Evolutionary conservation across 23 tunicate genomes (phyloP).

Genomic region (Clavelina lepadiformis): DNA sequence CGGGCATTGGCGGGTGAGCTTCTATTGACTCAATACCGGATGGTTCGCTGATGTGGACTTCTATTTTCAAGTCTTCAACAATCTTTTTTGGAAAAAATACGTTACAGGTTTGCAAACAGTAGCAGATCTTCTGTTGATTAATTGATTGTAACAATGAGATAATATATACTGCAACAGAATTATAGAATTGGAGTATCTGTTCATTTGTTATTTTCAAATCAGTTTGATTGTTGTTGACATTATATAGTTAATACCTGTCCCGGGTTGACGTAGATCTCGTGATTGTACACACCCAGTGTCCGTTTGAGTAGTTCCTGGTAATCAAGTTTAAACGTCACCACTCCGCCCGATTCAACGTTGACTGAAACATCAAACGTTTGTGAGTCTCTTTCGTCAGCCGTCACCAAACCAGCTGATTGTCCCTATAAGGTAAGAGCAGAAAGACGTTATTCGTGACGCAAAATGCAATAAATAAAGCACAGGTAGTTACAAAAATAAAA

Average conservation of each 20-base stretch:
- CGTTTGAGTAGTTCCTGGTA: slow-evolving; percentile 66
- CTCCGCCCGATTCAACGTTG: slow-evolving; percentile 48
- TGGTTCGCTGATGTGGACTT: slow-evolving; percentile 28
- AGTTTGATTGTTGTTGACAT: too few relatives aligned
- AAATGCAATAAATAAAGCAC: background rate
- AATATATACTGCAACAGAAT: too few relatives aligned
- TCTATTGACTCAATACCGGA: slow-evolving; percentile 23
- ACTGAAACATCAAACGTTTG: slow-evolving; percentile 75
- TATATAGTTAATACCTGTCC: slow-evolving; percentile 90
- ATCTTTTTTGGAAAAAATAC: slow-evolving; percentile 17
- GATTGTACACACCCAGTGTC: slow-evolving; percentile 46
- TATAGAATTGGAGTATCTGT: too few relatives aligned
- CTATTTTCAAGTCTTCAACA: slow-evolving; percentile 36
- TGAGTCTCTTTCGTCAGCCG: slow-evolving; percentile 45
- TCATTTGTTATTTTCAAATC: too few relatives aligned
- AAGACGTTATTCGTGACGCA: background rate
- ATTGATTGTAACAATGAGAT: too few relatives aligned
- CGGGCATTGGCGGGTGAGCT: slow-evolving; percentile 8
- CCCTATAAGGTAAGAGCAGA: slow-evolving; percentile 26
- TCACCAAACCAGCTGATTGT: slow-evolving; percentile 56
- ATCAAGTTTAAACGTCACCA: slow-evolving; percentile 42
- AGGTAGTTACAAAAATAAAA: background rate
- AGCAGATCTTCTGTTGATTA: too few relatives aligned
- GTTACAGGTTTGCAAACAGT: too few relatives aligned
- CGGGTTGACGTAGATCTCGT: slow-evolving; percentile 58